Conservation (phyloP, 2,113 vertebrate genomes). For the Tupaia chinensis region DNA sequence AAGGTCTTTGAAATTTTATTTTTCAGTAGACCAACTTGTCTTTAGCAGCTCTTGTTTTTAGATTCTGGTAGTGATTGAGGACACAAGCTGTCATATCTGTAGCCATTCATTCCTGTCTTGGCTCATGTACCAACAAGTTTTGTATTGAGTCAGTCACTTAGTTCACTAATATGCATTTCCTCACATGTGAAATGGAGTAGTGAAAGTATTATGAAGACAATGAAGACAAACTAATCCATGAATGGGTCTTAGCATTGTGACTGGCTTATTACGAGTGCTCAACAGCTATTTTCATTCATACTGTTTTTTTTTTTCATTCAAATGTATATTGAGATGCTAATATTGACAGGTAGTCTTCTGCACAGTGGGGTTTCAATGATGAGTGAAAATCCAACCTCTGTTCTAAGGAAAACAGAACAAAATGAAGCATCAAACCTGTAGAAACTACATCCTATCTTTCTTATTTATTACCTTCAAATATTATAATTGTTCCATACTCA, state of each 20-base stretch:
- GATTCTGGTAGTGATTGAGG: not conserved
- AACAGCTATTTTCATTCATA: not conserved
- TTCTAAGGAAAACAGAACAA: not conserved
- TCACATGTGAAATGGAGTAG: not conserved
- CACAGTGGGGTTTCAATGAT: not conserved
- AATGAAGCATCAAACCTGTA: not conserved
- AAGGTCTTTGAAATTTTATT: not conserved
- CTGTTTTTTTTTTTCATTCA: not conserved
- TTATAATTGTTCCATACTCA: not conserved
- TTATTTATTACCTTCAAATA: not conserved
- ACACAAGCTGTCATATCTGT: not conserved
- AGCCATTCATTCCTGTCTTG: not conserved
- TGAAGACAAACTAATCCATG: not conserved
- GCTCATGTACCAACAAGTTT: not conserved
- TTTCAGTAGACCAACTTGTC: not conserved
- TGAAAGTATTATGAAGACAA: not conserved
- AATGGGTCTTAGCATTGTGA: not conserved
- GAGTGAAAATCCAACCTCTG: not conserved
- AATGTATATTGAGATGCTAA: not conserved
- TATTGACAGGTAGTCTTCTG: not conserved
- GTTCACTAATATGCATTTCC: not conserved
- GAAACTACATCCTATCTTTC: not conserved
- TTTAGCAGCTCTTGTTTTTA: not conserved
- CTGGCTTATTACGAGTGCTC: not conserved
- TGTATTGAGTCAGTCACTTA: constrained; percentile 25